Percentiles rank a stretch among this genome's conserved stretches.
Conservation (phyloP, 2,113 vertebrate genomes). For the Catharus fuscescens region DNA sequence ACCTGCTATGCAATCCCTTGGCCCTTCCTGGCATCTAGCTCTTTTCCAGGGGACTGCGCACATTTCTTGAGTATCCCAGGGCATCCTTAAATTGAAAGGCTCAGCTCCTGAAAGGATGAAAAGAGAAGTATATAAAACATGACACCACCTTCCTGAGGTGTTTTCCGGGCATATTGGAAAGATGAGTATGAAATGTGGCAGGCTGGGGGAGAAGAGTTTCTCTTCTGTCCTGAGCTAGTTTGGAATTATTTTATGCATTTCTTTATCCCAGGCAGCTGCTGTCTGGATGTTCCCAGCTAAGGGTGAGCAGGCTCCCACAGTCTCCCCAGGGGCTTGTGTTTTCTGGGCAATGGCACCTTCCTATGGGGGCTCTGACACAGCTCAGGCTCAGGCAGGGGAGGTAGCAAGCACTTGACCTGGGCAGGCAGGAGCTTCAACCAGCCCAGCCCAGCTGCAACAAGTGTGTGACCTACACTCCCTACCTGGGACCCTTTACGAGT, state of each 20-base stretch:
- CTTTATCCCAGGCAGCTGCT: not conserved
- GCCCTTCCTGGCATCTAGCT: not conserved
- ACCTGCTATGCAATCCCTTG: not conserved
- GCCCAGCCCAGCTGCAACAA: accelerated
- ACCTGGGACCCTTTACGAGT: accelerated
- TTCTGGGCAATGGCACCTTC: accelerated
- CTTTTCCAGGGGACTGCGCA: not conserved
- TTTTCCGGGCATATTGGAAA: not conserved
- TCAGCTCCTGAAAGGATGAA: not conserved
- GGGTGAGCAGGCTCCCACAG: accelerated
- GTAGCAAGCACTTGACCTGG: not conserved
- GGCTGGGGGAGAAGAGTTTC: accelerated
- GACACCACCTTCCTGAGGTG: not conserved
- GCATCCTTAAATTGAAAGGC: not conserved
- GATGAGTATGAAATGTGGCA: not conserved
- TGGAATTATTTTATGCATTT: not conserved
- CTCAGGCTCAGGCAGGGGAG: not conserved
- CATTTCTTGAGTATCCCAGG: accelerated
- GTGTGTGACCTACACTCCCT: accelerated
- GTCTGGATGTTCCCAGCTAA: not conserved
- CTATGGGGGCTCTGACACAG: accelerated
- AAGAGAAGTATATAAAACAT: not conserved
- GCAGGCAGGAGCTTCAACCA: not conserved
- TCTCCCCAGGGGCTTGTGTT: not conserved
- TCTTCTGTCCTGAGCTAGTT: not conserved